phyloP scores from a whole-genome alignment of 2,797 vertebrate species.

The Anisognathus igniventris region DNA sequence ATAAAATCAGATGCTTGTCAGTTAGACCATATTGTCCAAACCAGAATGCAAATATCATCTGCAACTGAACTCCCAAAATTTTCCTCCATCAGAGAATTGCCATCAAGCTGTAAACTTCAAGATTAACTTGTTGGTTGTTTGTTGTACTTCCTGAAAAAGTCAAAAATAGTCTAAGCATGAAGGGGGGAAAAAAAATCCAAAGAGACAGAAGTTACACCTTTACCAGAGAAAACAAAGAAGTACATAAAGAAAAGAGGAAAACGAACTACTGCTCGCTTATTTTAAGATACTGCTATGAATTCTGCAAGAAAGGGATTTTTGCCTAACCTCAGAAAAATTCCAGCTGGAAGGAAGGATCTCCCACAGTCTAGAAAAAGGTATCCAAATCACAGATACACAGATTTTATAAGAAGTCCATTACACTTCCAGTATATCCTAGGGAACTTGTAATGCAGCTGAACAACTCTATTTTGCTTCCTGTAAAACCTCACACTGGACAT shows the following conservation, averaged over 20 bases:
- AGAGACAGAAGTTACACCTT: neutral
- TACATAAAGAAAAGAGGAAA: neutral
- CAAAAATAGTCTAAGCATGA: neutral
- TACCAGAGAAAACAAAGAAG: neutral
- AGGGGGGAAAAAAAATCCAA: accelerated
- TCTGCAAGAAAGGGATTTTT: neutral
- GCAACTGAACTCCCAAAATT: neutral
- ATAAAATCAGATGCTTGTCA: neutral
- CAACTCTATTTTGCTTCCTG: neutral
- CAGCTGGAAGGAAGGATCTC: neutral
- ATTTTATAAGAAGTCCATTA: neutral
- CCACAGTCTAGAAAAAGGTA: neutral
- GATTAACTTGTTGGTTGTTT: neutral
- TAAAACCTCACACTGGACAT: neutral
- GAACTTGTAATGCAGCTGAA: neutral
- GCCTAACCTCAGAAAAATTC: neutral
- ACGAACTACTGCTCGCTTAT: neutral
- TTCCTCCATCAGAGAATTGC: neutral
- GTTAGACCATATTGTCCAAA: neutral
- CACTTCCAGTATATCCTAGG: neutral
- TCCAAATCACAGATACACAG: neutral
- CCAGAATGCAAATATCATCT: neutral
- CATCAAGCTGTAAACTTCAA: neutral
- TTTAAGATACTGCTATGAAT: neutral
- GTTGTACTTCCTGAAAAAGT: neutral